Percentiles rank a stretch among this genome's conserved stretches.
Evolutionary conservation across 2,113 vertebrate species (phyloP).

Genomic region (Coptodon bakossiorum): DNA sequence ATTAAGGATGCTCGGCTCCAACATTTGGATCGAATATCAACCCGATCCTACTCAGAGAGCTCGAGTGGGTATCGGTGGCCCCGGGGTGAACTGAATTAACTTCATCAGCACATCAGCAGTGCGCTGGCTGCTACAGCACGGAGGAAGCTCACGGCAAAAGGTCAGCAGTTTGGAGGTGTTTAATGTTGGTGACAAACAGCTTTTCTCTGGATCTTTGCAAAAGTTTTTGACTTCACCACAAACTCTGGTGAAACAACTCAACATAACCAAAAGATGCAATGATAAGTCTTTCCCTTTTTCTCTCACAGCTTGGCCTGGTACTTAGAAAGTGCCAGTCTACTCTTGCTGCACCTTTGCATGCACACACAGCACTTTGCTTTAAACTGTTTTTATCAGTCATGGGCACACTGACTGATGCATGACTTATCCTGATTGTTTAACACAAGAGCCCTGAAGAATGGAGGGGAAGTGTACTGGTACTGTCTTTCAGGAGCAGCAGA

Average conservation of each 20-base stretch:
- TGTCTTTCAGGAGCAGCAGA: not conserved
- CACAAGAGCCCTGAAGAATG: not conserved
- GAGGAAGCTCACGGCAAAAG: not conserved
- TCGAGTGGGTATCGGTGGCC: not conserved
- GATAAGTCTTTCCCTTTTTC: accelerated
- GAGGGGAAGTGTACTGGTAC: not conserved
- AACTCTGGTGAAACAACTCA: not conserved
- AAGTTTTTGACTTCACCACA: not conserved
- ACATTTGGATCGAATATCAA: not conserved
- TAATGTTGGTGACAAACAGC: not conserved
- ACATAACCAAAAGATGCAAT: not conserved
- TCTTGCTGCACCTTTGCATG: not conserved
- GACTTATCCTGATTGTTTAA: accelerated
- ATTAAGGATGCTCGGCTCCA: not conserved
- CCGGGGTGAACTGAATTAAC: not conserved
- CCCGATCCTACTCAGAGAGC: accelerated
- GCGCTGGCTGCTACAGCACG: accelerated
- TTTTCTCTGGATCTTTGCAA: not conserved
- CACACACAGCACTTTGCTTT: not conserved
- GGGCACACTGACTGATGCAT: not conserved
- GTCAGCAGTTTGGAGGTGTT: not conserved
- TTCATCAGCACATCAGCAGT: not conserved
- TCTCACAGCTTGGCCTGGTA: not conserved
- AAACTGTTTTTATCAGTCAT: not conserved
- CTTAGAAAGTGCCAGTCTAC: not conserved